A percentile compares a stretch with the other conserved stretches of the same genome.
phyloP scores from a whole-genome alignment of 2,113 vertebrate genomes.

The Aleadryas rufinucha region DNA sequence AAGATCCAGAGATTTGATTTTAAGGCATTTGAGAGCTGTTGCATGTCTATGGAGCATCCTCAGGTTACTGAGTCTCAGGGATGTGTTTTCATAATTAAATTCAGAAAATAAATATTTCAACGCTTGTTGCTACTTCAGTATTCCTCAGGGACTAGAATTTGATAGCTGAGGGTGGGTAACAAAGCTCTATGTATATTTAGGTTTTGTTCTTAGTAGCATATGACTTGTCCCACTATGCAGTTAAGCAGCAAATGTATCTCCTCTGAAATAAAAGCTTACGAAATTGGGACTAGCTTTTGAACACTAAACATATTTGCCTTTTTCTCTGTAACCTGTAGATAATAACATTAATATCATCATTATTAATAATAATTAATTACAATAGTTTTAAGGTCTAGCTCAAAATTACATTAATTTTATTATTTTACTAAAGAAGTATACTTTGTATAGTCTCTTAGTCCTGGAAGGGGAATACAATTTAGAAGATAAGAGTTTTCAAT shows the following conservation, averaged over 20 bases:
- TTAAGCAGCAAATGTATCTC: constrained; percentile 45
- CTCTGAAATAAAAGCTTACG: constrained; percentile 48
- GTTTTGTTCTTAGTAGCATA: constrained; percentile 58
- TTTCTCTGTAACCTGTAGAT: not conserved
- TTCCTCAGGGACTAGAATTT: constrained; percentile 6
- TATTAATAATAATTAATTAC: not conserved
- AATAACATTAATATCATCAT: not conserved
- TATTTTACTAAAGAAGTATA: not conserved
- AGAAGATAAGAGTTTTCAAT: not conserved
- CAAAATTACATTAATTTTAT: not conserved
- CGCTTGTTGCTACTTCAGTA: constrained; percentile 40
- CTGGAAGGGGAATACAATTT: not conserved
- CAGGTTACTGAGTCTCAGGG: not conserved
- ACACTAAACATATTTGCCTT: constrained; percentile 8
- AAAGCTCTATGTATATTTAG: constrained; percentile 50
- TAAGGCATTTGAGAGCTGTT: not conserved
- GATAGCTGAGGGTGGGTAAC: constrained; percentile 22
- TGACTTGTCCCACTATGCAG: constrained; percentile 35
- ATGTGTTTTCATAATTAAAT: constrained; percentile 41
- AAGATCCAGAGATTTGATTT: not conserved
- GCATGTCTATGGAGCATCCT: not conserved
- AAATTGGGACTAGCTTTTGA: constrained; percentile 19
- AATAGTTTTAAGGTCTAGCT: not conserved
- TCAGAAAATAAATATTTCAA: constrained; percentile 56
- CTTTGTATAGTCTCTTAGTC: not conserved